phyloP scores from a whole-genome alignment of 92 coral and sea anemone genomes.

The Palythoa grandiflora region DNA sequence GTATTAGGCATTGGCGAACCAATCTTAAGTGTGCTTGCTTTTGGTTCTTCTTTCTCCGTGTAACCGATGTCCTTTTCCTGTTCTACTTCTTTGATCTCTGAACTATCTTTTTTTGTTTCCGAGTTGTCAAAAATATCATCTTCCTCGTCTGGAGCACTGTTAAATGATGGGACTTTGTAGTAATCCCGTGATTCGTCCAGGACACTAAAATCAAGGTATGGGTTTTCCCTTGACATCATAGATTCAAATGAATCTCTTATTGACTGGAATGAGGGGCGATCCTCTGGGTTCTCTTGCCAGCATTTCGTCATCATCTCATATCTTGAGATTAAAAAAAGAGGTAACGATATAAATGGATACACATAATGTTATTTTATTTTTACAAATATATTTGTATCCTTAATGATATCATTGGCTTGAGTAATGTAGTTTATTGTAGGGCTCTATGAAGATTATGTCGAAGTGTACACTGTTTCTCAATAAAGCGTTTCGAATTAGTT shows the following conservation, averaged over 20 bases:
- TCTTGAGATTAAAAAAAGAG: neutral
- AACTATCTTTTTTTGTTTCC: neutral
- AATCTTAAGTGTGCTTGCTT: neutral
- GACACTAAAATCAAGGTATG: slow-evolving; percentile 40
- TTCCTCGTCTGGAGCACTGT: slow-evolving; percentile 34
- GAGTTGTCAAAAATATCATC: neutral
- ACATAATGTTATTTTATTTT: neutral
- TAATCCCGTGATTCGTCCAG: slow-evolving; percentile 41
- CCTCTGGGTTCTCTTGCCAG: slow-evolving; percentile 27
- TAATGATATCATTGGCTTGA: no score
- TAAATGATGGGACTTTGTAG: slow-evolving; percentile 35
- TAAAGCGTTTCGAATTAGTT: no score
- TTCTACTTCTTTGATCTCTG: neutral
- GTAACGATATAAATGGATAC: neutral
- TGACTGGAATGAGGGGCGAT: slow-evolving; percentile 32
- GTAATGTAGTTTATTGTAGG: no score
- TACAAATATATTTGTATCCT: neutral
- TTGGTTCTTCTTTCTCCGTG: neutral
- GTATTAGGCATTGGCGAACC: slow-evolving; percentile 7
- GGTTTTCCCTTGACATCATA: slow-evolving; percentile 47
- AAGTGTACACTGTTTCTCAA: no score
- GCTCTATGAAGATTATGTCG: no score
- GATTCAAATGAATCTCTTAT: slow-evolving; percentile 24
- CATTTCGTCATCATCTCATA: slow-evolving; percentile 38
- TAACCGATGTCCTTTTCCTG: neutral